Evolutionary conservation across 2,113 vertebrate genomes (phyloP).

Genomic region (Tachysurus fulvidraco): DNA sequence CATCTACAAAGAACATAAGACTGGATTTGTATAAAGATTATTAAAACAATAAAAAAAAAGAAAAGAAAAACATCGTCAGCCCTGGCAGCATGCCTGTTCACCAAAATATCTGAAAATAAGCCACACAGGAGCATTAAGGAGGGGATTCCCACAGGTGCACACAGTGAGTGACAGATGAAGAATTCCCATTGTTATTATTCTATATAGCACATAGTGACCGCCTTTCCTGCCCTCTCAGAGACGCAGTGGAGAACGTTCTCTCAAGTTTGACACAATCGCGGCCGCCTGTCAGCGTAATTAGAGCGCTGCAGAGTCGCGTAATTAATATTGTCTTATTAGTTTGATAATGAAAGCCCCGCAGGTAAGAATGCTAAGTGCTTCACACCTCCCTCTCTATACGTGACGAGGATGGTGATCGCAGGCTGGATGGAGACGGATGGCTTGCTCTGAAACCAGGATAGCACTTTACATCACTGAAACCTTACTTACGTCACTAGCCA

Average conservation of each 20-base stretch:
- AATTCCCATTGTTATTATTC: constrained; percentile 45
- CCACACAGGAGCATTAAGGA: not conserved
- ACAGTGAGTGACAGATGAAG: constrained; percentile 38
- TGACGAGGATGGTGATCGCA: constrained; percentile 49
- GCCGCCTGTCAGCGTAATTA: constrained; percentile 72
- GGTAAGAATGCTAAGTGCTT: constrained; percentile 66
- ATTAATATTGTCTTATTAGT: constrained; percentile 78
- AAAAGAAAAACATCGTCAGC: not conserved
- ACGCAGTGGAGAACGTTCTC: constrained; percentile 43
- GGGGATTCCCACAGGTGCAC: constrained; percentile 37
- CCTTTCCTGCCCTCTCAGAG: constrained; percentile 43
- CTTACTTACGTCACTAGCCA: not conserved
- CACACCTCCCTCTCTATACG: constrained; percentile 40
- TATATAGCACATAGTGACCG: constrained; percentile 45
- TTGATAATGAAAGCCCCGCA: constrained; percentile 76
- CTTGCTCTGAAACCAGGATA: constrained; percentile 3
- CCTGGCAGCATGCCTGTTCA: not conserved
- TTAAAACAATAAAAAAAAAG: not conserved
- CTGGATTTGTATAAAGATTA: not conserved
- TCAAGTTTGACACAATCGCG: constrained; percentile 61
- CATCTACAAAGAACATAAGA: not conserved
- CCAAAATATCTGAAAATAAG: constrained; percentile 1
- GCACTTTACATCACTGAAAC: not conserved
- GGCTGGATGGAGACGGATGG: constrained; percentile 17
- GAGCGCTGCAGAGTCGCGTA: constrained; percentile 70